Percentiles rank a stretch among this genome's conserved stretches.
Conservation (phyloP, 1,140 invertebrate species). For the Drosophila pachea region DNA sequence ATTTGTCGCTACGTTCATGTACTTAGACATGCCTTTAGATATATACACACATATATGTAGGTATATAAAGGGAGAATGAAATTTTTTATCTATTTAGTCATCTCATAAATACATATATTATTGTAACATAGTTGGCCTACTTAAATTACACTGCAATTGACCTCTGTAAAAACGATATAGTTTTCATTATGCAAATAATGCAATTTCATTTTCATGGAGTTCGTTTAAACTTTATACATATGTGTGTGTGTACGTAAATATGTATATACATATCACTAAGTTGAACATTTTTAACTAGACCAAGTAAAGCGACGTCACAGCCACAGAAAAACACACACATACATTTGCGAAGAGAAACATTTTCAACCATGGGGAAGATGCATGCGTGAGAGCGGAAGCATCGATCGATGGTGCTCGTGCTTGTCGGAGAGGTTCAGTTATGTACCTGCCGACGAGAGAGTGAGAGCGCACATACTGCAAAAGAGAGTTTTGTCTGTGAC, state of each 20-base stretch:
- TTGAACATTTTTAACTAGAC: slow-evolving; percentile 21
- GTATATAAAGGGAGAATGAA: not conserved
- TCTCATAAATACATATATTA: too few species aligned
- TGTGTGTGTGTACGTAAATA: not conserved
- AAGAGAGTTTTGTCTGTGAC: not conserved
- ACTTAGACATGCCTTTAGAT: not conserved
- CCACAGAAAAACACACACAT: slow-evolving; percentile 30
- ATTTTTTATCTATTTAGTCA: too few species aligned
- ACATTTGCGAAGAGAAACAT: slow-evolving; percentile 19
- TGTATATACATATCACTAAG: not conserved
- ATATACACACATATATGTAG: slow-evolving; percentile 4
- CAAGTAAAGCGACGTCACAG: slow-evolving; percentile 57
- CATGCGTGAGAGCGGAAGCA: slow-evolving; percentile 36
- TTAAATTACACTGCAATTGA: too few species aligned
- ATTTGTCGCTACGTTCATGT: slow-evolving; percentile 30
- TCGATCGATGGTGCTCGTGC: slow-evolving; percentile 15
- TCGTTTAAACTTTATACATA: not conserved
- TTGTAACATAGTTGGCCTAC: too few species aligned
- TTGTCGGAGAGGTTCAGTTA: not conserved
- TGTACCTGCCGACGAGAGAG: slow-evolving; percentile 14
- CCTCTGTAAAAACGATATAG: too few species aligned
- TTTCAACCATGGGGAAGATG: slow-evolving; percentile 31
- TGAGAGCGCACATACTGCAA: slow-evolving; percentile 1
- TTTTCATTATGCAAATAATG: too few species aligned
- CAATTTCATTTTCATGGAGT: not conserved